phyloP scores from a whole-genome alignment of 2,797 vertebrate genomes.

The Gouania willdenowi region DNA sequence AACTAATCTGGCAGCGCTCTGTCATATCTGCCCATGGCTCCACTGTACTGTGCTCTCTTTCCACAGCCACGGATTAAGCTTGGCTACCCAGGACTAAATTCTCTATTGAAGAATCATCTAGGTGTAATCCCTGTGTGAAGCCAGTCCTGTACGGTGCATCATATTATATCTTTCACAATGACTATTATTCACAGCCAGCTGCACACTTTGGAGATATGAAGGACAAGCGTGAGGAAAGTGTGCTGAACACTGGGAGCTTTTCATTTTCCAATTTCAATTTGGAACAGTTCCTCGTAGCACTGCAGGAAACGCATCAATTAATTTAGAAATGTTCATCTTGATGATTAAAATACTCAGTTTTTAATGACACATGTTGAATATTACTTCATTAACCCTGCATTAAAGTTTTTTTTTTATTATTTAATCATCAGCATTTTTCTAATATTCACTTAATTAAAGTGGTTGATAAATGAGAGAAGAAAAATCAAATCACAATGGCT shows the following conservation, averaged over 20 bases:
- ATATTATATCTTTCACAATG: slow-evolving; percentile 42
- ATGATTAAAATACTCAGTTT: slow-evolving; percentile 29
- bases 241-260: slow-evolving; percentile 10
- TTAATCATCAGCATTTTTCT: slow-evolving; percentile 9
- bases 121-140: slow-evolving; percentile 66
- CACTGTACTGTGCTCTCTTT: slow-evolving; percentile 31
- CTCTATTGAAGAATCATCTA: slow-evolving; percentile 58
- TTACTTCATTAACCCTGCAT: slow-evolving; percentile 22
- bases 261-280: slow-evolving; percentile 20
- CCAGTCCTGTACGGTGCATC: slow-evolving; percentile 36
- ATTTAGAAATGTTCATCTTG: slow-evolving; percentile 24
- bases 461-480: background rate
- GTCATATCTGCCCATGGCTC: slow-evolving; percentile 51
- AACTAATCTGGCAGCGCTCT: slow-evolving; percentile 60
- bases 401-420: slow-evolving; percentile 12
- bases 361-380: slow-evolving; percentile 15
- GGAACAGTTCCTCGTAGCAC: too few species aligned
- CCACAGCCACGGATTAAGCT: slow-evolving; percentile 51
- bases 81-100: slow-evolving; percentile 51
- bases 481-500: background rate
- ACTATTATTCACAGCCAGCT: slow-evolving; percentile 34
- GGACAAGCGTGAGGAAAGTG: slow-evolving; percentile 2
- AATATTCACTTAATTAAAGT: slow-evolving; percentile 1
- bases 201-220: slow-evolving; percentile 18
- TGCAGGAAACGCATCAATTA: too few species aligned